Base-by-base conservation (phyloP, 2,888 invertebrate genomes). In the Cephus nigrinus region DNA sequence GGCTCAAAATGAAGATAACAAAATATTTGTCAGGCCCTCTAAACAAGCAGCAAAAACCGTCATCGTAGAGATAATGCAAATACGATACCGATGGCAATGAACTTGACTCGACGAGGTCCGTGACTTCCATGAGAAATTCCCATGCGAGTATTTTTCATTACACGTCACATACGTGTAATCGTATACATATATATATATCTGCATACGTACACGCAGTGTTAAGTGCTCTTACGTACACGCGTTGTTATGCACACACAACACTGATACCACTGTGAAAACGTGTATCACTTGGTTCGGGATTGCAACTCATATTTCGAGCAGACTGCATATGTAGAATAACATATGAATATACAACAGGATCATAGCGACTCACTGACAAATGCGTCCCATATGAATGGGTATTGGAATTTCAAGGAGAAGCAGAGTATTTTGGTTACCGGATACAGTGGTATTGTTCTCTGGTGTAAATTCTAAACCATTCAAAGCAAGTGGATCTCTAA, bases 101-200 rank as follows among this genome's bases (percentile, higher is more conserved):
- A 88, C 87, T 84, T 85, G 84, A 79, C 69, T 30, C 76, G 80
- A 81, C 75, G 81, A 75, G 85, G 83, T 86, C 82, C 79, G 76
- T 83, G 87, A 85, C 86, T 84, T 33, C 76, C 86, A 86, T 88
- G 89, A 83, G 88, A 89, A 88, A 84, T 81, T 89, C 88, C 83
- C 89, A 88, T 84, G 84, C 78, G 80, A 81, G 79, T 85, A 86
- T 87, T 88, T 86, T 88, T 83, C 86, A 76, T 77, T 55, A 55
- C 9, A 55, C 23, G 55, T 55, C 55, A 23, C 23, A 55, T 9
- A 55, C 9, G 55, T 55, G 55, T 55, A 55, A 23, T 9, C 23
- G 55, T 55, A 9, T 40, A 36, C 2, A 32, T 32, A 36, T 36
- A 36, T 36, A 36, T 40, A 36, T 36, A 36, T 4, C 4, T 36